Percentiles rank a stretch among this genome's conserved stretches.
These are phyloP conservation scores for Plecotus auritus DNA, from an alignment of 2,113 vertebrate genomes.

Conservation along the genomic window DNA sequence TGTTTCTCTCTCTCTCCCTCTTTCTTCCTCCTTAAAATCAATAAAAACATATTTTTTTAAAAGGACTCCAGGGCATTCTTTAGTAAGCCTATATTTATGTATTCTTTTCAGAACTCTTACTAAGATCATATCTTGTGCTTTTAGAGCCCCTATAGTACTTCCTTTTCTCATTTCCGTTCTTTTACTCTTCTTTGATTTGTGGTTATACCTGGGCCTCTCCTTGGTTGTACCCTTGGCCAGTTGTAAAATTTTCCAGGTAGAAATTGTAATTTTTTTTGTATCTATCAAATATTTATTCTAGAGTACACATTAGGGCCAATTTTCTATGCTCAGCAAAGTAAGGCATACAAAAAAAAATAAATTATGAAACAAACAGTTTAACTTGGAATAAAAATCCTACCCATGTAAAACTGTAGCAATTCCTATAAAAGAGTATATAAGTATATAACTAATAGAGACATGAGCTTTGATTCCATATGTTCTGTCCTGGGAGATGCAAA, in stretches of 20 bases:
- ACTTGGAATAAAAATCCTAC: background rate
- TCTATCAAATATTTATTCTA: background rate
- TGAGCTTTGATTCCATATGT: background rate
- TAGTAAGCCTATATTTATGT: background rate
- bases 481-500: background rate
- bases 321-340: background rate
- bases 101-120: background rate
- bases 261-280: background rate
- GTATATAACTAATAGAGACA: background rate
- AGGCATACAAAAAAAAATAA: conserved; percentile 1
- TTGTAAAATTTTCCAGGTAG: background rate
- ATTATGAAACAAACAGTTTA: background rate
- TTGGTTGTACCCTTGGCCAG: background rate
- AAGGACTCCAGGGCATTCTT: background rate
- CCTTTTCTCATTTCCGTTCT: background rate
- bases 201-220: background rate
- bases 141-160: background rate
- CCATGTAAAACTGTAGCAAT: background rate
- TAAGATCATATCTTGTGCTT: background rate
- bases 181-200: background rate
- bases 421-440: background rate
- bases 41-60: background rate
- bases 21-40: no score
- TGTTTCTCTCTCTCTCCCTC: background rate
- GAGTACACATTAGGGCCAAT: background rate